Percentiles rank a stretch among this genome's conserved stretches.
Evolutionary conservation across 2,797 vertebrate genomes (phyloP).

Genomic region (Gouania willdenowi): DNA sequence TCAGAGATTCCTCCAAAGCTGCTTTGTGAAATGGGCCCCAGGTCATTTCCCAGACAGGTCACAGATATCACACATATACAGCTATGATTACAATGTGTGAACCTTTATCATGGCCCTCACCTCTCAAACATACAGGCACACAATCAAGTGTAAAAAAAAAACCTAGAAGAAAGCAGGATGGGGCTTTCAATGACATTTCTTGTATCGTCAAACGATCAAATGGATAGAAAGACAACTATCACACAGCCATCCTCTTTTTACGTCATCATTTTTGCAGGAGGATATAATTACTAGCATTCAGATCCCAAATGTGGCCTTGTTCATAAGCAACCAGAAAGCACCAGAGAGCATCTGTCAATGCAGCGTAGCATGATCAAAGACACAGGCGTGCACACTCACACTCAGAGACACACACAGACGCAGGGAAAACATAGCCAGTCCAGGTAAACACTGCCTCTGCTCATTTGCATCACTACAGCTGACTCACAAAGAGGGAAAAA

Average conservation of each 20-base stretch:
- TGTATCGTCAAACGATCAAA: constrained; percentile 66
- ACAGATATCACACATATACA: constrained; percentile 53
- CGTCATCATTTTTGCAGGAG: constrained; percentile 51
- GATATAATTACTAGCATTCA: constrained; percentile 71
- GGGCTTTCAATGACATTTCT: constrained; percentile 61
- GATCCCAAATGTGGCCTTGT: constrained; percentile 58
- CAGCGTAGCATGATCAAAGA: constrained; percentile 72
- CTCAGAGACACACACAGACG: constrained; percentile 9
- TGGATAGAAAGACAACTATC: constrained; percentile 47
- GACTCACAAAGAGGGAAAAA: constrained; percentile 66
- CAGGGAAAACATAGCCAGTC: constrained; percentile 49
- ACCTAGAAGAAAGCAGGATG: constrained; percentile 39
- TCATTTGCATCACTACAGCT: constrained; percentile 67
- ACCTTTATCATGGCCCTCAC: constrained; percentile 56
- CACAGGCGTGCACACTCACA: constrained; percentile 27
- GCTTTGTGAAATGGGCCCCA: no score
- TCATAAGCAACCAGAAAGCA: constrained; percentile 69
- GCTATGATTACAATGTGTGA: constrained; percentile 63
- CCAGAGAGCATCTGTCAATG: constrained; percentile 74
- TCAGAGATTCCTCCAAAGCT: no score
- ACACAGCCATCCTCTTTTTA: constrained; percentile 60
- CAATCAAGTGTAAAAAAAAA: constrained; percentile 60
- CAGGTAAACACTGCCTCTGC: constrained; percentile 70
- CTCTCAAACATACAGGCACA: constrained; percentile 44
- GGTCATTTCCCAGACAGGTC: constrained; percentile 41